Evolutionary conservation across 2,888 invertebrate genomes (phyloP), one percentile per base, ranked within the genome.

Genomic region (Lasioglossum pauxillum): DNA sequence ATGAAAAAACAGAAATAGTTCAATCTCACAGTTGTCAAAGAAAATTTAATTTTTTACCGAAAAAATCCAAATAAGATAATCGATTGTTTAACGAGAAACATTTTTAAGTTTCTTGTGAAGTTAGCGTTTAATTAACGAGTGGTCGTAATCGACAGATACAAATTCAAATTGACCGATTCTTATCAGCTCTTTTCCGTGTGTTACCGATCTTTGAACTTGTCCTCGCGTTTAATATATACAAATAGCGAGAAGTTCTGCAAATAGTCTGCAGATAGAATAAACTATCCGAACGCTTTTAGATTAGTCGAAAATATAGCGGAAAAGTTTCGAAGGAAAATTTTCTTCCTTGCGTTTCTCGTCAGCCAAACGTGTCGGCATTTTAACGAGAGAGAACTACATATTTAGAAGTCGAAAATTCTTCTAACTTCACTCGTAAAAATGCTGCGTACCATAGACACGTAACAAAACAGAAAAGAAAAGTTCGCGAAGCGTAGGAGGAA

Each of bases 401-500:
- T n/a, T n/a, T n/a, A 38, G 5, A 41, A 44, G 27, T 53, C 41
- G 78, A 75, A 75, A 72, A 85, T 78, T 14, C n/a, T 31, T 1
- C 10, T n/a, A 46, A 23, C n/a, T 12, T 23, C 64, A 67, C 44
- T 7, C 14, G 16, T 35, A 57, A 31, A 78, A 78, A 71, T n/a
- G 41, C 5, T n/a, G 41, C 12, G n/a, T 12, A 41, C 14, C 12
- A 41, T n/a, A 71, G n/a, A 71, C n/a, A 38, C 38, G 38, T 19
- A 53, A 23, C 5, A 16, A 64, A 16, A 64, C 19, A 64, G 8
- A 31, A 75, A 80, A 79, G 78, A 46, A 84, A 76, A 75, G 74
- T 74, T 74, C 31, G 60, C 74, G 44, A 76, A 76, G 76, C 83
- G 82, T 78, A 83, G 78, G 83, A 83, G 76, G 84, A 76, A 84